A percentile compares a stretch with the other conserved stretches of the same genome.
These are phyloP conservation scores for Penaeus chinensis DNA, from an alignment of 1,140 invertebrate genomes.

Conservation along the genomic window DNA sequence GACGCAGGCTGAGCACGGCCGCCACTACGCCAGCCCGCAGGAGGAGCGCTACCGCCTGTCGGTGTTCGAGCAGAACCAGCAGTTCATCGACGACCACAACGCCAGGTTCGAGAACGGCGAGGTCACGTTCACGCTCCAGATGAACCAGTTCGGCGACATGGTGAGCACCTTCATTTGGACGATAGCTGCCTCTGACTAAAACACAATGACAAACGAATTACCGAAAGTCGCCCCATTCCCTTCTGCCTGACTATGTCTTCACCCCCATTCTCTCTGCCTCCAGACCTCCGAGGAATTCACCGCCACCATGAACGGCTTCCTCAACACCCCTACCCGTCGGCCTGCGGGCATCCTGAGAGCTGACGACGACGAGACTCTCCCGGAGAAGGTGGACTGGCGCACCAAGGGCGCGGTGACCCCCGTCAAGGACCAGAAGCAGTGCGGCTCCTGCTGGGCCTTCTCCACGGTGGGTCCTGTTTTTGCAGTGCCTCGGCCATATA, in stretches of 20 bases:
- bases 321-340: neutral
- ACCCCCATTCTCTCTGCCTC: neutral
- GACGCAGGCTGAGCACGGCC: neutral
- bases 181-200: neutral
- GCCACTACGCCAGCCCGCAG: neutral
- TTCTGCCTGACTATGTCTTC: neutral
- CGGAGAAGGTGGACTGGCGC: conserved; percentile 68
- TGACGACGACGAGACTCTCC: neutral
- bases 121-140: conserved; percentile 3
- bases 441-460: conserved; percentile 69
- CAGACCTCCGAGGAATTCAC: conserved; percentile 7
- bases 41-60: conserved; percentile 5
- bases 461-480: conserved; percentile 47
- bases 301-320: neutral
- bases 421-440: conserved; percentile 69
- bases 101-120: conserved; percentile 22
- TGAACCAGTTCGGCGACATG: conserved; percentile 23
- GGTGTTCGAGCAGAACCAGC: conserved; percentile 17
- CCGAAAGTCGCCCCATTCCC: too few relatives aligned
- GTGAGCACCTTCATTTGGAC: neutral
- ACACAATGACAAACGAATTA: too few relatives aligned
- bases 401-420: conserved; percentile 68
- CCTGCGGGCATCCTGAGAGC: neutral
- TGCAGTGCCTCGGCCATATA: neutral
- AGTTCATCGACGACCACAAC: conserved; percentile 20